Conservation (phyloP, 30 jellyfish, hydroid and myxozoan genomes). For the Rhopilema esculentum region DNA sequence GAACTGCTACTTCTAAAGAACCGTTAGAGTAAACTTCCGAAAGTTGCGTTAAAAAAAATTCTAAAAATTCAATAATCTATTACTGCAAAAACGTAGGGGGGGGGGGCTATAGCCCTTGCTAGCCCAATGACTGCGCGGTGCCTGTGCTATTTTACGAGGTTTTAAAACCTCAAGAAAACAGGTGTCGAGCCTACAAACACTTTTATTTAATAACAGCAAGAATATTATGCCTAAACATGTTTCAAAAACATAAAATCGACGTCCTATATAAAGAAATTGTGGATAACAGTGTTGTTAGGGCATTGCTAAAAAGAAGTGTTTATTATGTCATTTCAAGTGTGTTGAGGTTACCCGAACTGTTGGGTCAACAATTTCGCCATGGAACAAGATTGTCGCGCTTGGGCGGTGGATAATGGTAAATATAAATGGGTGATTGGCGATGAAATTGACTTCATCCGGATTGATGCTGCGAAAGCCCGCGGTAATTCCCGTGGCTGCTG, state of each 20-base stretch:
- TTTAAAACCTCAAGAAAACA: neutral
- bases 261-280: neutral
- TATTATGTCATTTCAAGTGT: neutral
- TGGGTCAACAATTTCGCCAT: conserved; percentile 66
- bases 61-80: too few species aligned
- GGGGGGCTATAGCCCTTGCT: too few species aligned
- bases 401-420: conserved; percentile 59
- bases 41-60: too few species aligned
- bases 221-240: neutral
- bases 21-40: too few species aligned
- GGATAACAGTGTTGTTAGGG: neutral
- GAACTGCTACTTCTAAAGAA: too few species aligned
- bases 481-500: conserved; percentile 73
- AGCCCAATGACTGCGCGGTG: too few species aligned
- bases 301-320: neutral
- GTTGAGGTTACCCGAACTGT: conserved; percentile 23
- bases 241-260: neutral
- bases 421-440: conserved; percentile 64
- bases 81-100: too few species aligned
- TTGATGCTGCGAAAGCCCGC: conserved; percentile 54
- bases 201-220: neutral
- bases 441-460: conserved; percentile 4
- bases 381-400: conserved; percentile 46
- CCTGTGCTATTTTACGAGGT: neutral
- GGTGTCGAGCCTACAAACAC: neutral